Evolutionary conservation across 2,888 invertebrate species (phyloP).

Genomic region (Ceratothoa steindachneri): DNA sequence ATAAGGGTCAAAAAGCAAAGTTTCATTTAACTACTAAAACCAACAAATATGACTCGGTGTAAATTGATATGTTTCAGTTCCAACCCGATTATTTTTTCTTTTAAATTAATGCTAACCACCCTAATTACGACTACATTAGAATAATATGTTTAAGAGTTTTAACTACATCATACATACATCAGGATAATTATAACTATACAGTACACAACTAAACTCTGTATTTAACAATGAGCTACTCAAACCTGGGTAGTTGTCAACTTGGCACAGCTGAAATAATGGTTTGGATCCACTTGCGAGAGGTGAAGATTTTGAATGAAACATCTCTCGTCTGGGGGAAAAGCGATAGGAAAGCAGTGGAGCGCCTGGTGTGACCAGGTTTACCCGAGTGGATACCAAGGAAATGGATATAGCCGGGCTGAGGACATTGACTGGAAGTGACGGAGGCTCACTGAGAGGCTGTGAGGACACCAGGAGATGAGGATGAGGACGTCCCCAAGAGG

Average conservation of each 20-base stretch:
- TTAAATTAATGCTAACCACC: background rate
- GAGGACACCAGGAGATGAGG: conserved; percentile 24
- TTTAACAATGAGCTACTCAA: conserved; percentile 5
- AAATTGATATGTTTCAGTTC: conserved; percentile 6
- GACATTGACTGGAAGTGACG: conserved; percentile 8
- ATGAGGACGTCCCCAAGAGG: conserved; percentile 36
- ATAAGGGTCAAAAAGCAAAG: background rate
- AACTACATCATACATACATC: conserved; percentile 9
- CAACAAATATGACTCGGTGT: background rate
- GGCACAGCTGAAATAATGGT: conserved; percentile 2
- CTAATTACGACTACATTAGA: conserved; percentile 3
- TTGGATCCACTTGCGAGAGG: conserved; percentile 8
- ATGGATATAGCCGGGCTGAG: conserved; percentile 10
- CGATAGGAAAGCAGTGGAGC: conserved; percentile 5
- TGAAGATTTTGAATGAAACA: background rate
- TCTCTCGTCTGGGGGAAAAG: background rate
- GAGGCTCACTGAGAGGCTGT: background rate
- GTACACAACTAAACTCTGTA: background rate
- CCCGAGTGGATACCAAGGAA: conserved; percentile 11
- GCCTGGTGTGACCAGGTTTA: background rate
- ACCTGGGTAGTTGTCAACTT: background rate
- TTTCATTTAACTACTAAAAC: background rate
- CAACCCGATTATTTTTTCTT: conserved; percentile 3
- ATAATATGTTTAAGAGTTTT: conserved; percentile 1
- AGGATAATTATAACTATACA: conserved; percentile 3